Evolutionary conservation across 2,113 vertebrate species (phyloP), one percentile per base, ranked within the genome.

Genomic region (Boleophthalmus pectinirostris): DNA sequence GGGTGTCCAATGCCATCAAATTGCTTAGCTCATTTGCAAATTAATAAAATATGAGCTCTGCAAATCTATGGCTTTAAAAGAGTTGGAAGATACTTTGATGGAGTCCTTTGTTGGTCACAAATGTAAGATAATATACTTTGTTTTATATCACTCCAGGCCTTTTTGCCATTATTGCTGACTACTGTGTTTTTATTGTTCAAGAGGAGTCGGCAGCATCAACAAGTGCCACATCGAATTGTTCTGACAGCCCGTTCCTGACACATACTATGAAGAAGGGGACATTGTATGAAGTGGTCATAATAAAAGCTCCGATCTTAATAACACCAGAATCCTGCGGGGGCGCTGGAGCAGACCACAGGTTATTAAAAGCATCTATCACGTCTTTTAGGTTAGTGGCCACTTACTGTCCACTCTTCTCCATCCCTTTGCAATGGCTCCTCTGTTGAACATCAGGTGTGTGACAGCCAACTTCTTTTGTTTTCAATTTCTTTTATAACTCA

Each of bases 181-280:
- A 66, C 78, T 76, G 51, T 8, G 68, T 63, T 79, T 68, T 74
- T 70, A 25, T 78, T 15, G 23, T 60, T 85, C 69, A 38, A 54
- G 75, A 33, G 33, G 68, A 80, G 49, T 71, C 35, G 79, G 79
- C 75, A 82, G 76, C 76, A 60, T 75, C 80, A 88, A 83, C 83
- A 86, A 88, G 79, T 84, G 86, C 87, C 81, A 77, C 76, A 84
- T 92, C n/a, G 43, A n/a, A 23, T 63, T 70, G 73, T 89, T 89
- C 87, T 84, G 84, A 89, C 78, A 82, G 82, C 57, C 74, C 58
- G 80, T 85, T 88, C 94, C 92, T 75, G 81, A 94, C 93, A 57
- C 94, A 93, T 0, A 93, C 81, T 92, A 91, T 94, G 87, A 95
- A 94, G 83, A 94, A 94, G 79, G 95, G 94, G 75, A 94, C 92